Conservation (phyloP, 2,797 vertebrate species). For the Chiroxiphia lanceolata region DNA sequence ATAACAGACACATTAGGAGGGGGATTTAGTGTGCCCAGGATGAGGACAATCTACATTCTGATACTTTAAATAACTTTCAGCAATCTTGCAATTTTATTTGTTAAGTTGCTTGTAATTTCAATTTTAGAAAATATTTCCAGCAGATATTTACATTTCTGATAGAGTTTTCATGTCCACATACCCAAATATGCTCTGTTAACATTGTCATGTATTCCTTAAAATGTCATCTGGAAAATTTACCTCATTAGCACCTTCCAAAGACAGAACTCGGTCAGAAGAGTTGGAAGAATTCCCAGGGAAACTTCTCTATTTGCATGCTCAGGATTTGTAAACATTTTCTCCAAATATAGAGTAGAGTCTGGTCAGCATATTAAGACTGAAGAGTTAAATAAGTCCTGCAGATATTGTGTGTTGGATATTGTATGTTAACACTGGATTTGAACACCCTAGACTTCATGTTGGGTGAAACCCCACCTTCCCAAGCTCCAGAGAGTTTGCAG, state of each 20-base stretch:
- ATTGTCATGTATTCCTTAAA: neutral
- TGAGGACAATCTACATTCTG: neutral
- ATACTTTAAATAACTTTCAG: neutral
- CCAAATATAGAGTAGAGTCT: conserved; percentile 20
- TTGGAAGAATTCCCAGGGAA: conserved; percentile 45
- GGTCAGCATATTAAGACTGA: too few relatives aligned
- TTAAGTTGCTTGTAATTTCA: neutral
- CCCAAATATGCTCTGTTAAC: neutral
- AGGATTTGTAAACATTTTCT: conserved; percentile 16
- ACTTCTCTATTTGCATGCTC: neutral
- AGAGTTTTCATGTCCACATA: neutral
- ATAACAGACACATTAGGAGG: neutral
- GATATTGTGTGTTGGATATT: neutral
- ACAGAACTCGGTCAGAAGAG: neutral
- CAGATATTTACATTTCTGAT: neutral
- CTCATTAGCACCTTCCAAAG: neutral
- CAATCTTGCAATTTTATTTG: neutral
- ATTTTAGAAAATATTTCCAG: neutral
- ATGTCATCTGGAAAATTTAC: neutral
- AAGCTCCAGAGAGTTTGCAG: neutral
- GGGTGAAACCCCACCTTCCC: neutral
- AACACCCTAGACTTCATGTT: neutral
- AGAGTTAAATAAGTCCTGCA: neutral
- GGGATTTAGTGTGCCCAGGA: conserved; percentile 17
- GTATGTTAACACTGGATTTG: neutral